Conservation (phyloP, 2,113 vertebrate genomes). For the Sorex fumeus region DNA sequence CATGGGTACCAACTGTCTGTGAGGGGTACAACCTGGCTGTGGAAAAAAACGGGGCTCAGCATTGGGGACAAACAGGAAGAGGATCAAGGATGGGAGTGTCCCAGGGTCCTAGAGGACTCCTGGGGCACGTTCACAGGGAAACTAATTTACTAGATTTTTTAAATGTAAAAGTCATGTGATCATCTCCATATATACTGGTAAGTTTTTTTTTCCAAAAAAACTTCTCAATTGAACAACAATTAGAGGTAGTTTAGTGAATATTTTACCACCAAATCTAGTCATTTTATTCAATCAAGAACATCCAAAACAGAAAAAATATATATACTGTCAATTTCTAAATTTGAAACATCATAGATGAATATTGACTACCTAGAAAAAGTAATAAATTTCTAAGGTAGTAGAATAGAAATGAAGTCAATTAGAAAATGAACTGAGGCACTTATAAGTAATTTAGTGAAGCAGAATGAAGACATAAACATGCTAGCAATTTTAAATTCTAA, state of each 20-base stretch:
- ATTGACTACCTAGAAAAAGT: background rate
- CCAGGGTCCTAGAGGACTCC: no score
- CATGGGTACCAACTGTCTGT: no score
- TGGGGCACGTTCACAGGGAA: no score
- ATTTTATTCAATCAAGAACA: background rate
- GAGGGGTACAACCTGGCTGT: no score
- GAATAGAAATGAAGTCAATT: background rate
- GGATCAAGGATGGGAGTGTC: no score
- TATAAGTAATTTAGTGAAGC: background rate
- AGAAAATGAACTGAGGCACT: background rate
- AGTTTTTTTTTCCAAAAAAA: no score
- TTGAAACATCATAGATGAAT: background rate
- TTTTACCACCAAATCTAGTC: background rate
- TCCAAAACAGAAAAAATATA: background rate
- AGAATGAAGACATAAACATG: conserved; percentile 31
- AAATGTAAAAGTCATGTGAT: background rate
- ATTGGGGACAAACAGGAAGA: no score
- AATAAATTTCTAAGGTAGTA: background rate
- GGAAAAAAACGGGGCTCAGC: no score
- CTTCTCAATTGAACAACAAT: background rate
- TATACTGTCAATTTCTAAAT: background rate
- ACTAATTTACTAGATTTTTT: background rate
- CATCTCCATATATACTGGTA: background rate
- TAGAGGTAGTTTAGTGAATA: background rate
- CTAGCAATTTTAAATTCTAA: background rate